Conservation (phyloP, 2,888 invertebrate species). For the Megamerina dolium region DNA sequence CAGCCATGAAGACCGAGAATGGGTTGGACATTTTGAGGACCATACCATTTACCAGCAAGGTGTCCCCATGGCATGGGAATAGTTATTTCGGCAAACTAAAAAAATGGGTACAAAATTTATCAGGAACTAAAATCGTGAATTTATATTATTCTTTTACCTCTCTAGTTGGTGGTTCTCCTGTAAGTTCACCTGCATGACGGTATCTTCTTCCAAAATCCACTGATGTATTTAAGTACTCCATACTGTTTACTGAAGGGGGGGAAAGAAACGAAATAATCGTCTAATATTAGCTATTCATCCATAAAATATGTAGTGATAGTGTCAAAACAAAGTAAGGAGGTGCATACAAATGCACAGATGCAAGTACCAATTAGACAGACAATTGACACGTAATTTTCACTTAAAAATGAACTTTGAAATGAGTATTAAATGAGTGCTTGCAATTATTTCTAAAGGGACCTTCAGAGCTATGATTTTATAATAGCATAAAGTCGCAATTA, state of each 20-base stretch:
- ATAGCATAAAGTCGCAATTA: too few relatives aligned
- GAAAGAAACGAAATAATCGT: too few relatives aligned
- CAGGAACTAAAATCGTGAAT: background rate
- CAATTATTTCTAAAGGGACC: too few relatives aligned
- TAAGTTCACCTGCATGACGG: slow-evolving; percentile 42
- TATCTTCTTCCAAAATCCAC: slow-evolving; percentile 29
- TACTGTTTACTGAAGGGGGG: slow-evolving; percentile 15
- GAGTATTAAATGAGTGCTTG: too few relatives aligned
- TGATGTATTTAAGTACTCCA: slow-evolving; percentile 16
- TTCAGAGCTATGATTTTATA: too few relatives aligned
- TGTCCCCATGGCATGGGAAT: slow-evolving; percentile 67
- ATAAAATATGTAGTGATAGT: too few relatives aligned
- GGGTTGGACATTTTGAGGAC: slow-evolving; percentile 56
- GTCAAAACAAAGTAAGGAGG: too few relatives aligned
- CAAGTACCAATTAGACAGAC: too few relatives aligned
- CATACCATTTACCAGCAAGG: slow-evolving; percentile 67
- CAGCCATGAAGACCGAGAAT: slow-evolving; percentile 70
- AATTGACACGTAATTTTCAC: too few relatives aligned
- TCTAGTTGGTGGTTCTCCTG: slow-evolving; percentile 37
- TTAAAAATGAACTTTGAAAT: too few relatives aligned
- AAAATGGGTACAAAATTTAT: background rate
- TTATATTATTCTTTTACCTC: slow-evolving; percentile 26
- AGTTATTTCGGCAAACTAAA: slow-evolving; percentile 57
- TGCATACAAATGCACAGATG: too few relatives aligned
- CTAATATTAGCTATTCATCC: too few relatives aligned